Evolutionary conservation across 1,140 invertebrate genomes (phyloP).

Genomic region (Aphaenogaster ashmeadi): DNA sequence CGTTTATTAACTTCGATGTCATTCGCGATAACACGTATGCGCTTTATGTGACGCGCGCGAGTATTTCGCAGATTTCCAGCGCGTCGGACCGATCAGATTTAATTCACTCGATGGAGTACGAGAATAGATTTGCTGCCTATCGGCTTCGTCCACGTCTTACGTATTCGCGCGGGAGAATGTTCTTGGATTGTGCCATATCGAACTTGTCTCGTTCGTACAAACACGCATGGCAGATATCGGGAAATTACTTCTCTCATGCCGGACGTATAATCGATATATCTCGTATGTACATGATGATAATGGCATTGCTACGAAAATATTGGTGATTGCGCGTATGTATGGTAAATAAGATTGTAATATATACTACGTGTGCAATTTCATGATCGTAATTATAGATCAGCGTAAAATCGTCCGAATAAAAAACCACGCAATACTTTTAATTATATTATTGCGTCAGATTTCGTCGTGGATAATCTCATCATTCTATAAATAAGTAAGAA

Average conservation of each 20-base stretch:
- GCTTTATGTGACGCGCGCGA: background rate
- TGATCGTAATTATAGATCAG: slow-evolving; percentile 3
- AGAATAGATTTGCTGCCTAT: slow-evolving; percentile 39
- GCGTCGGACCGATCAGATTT: background rate
- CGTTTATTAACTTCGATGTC: slow-evolving; percentile 44
- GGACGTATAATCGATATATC: slow-evolving; percentile 45
- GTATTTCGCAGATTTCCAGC: slow-evolving; percentile 24
- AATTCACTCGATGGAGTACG: slow-evolving; percentile 25
- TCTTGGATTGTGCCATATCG: slow-evolving; percentile 37
- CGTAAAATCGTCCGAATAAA: background rate
- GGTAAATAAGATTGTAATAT: slow-evolving; percentile 38
- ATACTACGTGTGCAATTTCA: slow-evolving; percentile 13
- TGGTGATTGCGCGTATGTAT: slow-evolving; percentile 32
- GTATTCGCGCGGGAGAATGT: slow-evolving; percentile 30
- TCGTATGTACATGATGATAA: slow-evolving; percentile 17
- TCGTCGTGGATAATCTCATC: background rate
- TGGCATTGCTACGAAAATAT: slow-evolving; percentile 29
- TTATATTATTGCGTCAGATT: slow-evolving; percentile 16
- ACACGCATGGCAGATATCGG: slow-evolving; percentile 23
- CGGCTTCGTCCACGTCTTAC: background rate
- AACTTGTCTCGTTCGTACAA: slow-evolving; percentile 2
- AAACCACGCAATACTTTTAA: background rate
- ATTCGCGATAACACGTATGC: background rate
- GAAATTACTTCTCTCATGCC: slow-evolving; percentile 45
- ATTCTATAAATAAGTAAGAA: slow-evolving; percentile 29